Conservation (phyloP, 2,113 vertebrate genomes). For the Oostethus manadensis region DNA sequence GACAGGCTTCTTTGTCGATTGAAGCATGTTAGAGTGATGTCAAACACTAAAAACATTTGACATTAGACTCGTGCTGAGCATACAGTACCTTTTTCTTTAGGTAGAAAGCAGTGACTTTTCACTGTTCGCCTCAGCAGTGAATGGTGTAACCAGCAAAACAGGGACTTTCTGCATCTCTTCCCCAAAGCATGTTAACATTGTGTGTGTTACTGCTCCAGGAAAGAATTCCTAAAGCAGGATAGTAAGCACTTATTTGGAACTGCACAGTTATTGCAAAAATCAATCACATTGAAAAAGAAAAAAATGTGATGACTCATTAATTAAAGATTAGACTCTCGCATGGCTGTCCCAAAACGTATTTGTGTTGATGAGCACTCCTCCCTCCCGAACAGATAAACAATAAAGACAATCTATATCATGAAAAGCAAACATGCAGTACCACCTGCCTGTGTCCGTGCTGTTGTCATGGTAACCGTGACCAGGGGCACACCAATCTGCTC, state of each 20-base stretch:
- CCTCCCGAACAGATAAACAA: constrained; percentile 16
- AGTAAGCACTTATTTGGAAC: background rate
- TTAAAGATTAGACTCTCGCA: constrained; percentile 51
- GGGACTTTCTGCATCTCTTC: too few relatives aligned
- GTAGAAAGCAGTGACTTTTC: too few relatives aligned
- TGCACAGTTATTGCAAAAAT: constrained; percentile 15
- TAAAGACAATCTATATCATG: constrained; percentile 24
- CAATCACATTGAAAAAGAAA: constrained; percentile 43
- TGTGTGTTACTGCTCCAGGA: background rate
- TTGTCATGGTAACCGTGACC: constrained; percentile 52
- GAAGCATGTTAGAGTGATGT: too few relatives aligned
- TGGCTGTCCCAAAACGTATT: constrained; percentile 14
- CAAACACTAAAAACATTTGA: too few relatives aligned
- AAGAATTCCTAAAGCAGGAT: constrained; percentile 14
- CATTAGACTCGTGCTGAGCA: too few relatives aligned
- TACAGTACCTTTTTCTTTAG: too few relatives aligned
- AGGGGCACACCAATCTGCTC: constrained; percentile 11
- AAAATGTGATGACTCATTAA: constrained; percentile 41
- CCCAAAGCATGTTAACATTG: background rate
- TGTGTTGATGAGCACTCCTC: constrained; percentile 9
- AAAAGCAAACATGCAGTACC: constrained; percentile 23
- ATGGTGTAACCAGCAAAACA: too few relatives aligned
- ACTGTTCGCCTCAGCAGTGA: too few relatives aligned
- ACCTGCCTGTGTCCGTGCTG: constrained; percentile 16
- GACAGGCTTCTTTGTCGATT: too few relatives aligned